Conservation (phyloP, 2,888 invertebrate species). For the Clusia tigrina region DNA sequence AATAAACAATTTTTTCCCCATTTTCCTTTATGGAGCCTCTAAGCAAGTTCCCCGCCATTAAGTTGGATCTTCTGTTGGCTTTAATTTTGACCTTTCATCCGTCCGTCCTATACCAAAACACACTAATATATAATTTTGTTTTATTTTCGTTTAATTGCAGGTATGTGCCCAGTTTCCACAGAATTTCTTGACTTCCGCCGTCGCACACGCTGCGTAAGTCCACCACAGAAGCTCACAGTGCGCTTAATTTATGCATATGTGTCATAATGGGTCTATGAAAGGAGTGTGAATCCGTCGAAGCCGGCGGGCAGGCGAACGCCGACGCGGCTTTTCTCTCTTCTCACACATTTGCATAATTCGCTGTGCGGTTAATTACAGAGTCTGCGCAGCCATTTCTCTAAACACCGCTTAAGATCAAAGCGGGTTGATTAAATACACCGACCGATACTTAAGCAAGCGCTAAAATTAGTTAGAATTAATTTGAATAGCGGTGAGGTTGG, state of each 20-base stretch:
- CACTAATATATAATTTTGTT: slow-evolving; percentile 31
- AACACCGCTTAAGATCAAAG: slow-evolving; percentile 23
- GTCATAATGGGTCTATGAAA: neutral
- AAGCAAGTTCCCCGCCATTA: too few species aligned
- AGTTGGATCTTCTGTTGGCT: too few species aligned
- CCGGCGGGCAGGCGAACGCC: too few species aligned
- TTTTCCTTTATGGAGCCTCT: too few species aligned
- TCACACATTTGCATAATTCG: slow-evolving; percentile 49
- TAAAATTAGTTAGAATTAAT: slow-evolving; percentile 9
- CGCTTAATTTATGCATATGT: slow-evolving; percentile 11
- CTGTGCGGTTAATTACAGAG: slow-evolving; percentile 50
- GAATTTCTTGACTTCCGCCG: neutral
- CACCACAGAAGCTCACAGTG: slow-evolving; percentile 3
- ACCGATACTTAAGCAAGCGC: slow-evolving; percentile 6
- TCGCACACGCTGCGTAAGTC: neutral
- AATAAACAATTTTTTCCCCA: too few species aligned
- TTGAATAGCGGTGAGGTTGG: neutral
- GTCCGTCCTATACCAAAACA: too few species aligned
- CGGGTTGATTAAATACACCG: neutral
- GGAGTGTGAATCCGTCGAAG: neutral
- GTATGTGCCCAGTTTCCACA: slow-evolving; percentile 26
- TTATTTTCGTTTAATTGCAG: slow-evolving; percentile 31
- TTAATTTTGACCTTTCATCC: too few species aligned
- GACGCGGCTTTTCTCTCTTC: too few species aligned
- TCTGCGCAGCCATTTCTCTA: neutral